Evolutionary conservation across 2,797 vertebrate genomes (phyloP), one percentile per base, ranked within the genome.

Genomic region (Gadopsis bispinosus): DNA sequence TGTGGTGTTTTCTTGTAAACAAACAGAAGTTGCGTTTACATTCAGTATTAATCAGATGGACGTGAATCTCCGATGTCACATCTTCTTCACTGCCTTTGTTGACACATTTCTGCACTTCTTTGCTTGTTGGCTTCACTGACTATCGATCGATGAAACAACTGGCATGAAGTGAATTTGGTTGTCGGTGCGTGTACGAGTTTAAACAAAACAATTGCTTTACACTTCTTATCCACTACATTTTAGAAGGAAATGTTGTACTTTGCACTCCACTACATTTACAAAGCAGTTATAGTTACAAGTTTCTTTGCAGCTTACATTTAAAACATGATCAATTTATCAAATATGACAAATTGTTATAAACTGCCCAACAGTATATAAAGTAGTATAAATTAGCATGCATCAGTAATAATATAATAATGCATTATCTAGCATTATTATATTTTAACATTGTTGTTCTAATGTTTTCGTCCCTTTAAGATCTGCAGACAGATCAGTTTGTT

Each of bases 401-500:
- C 22, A 55, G 31, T 58, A 20, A 12, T 56, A 10, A 60, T 20
- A 29, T 31, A 20, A 31, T 19, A 19, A 19, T 62, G 8, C 53
- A 37, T 59, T 45, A 31, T 67, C 35, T 41, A 54, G 37, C 64
- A 67, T 64, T 14, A 53, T 26, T 7, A 26, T 53, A 11, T 17
- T 8, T 33, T 10, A 33, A 33, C 33, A 33, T 19, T 47, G 12
- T 26, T 43, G 6, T 58, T 58, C 59, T 69, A 4, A 67, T 75
- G 4, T 81, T 83, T 71, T 63, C 1, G 4, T 73, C 53, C 3
- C 4, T 62, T 59, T 64, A 29, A 63, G 69, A 65, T 63, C 45
- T 63, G 7, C 60, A 83, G 71, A 62, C 50, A 56, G 35, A 68
- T 45, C 1, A 17, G 39, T 54, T 65, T 77, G 53, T 68, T 85